phyloP scores from a whole-genome alignment of 2,797 vertebrate species.

The Acanthopagrus latus region DNA sequence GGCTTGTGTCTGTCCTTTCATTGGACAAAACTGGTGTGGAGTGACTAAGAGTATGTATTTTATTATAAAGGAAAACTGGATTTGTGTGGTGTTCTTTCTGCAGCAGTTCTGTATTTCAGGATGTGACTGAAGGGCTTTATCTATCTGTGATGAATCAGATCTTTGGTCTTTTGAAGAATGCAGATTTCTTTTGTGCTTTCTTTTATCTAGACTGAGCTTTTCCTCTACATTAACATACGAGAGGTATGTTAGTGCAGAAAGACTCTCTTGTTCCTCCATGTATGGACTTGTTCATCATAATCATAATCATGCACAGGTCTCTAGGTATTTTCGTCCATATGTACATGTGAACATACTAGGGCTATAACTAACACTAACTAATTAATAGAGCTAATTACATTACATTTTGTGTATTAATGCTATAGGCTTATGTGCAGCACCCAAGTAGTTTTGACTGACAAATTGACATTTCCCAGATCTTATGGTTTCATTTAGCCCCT shows the following conservation, averaged over 20 bases:
- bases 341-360: no score
- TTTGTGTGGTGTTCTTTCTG: not conserved
- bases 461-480: no score
- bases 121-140: not conserved
- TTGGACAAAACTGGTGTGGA: conserved; percentile 12
- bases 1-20: conserved; percentile 5
- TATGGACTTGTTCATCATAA: not conserved
- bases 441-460: no score
- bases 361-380: no score
- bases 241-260: not conserved
- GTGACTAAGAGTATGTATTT: conserved; percentile 16
- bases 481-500: no score
- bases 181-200: conserved; percentile 1
- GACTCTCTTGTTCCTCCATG: not conserved
- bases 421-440: no score
- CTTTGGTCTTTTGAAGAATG: not conserved
- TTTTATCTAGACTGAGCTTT: conserved; percentile 4
- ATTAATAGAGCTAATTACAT: no score
- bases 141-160: conserved; percentile 5
- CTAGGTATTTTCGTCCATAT: not conserved
- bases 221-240: no score
- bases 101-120: not conserved
- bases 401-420: no score
- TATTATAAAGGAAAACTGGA: conserved; percentile 6
- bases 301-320: not conserved